Conservation (phyloP, 2,888 invertebrate genomes). For the Sinelater perroti region DNA sequence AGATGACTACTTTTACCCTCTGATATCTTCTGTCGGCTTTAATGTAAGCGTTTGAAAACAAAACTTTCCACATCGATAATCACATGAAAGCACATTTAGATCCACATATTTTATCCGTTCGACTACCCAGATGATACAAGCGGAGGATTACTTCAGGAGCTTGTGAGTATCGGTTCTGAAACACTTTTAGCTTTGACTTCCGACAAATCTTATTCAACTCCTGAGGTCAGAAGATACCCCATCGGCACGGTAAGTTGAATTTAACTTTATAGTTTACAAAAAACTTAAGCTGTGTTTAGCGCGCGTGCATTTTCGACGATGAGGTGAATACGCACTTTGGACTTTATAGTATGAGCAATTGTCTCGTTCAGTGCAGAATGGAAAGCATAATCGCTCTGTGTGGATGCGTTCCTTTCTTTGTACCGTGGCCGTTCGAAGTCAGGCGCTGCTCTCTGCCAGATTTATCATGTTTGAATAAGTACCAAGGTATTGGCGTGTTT, state of each 20-base stretch:
- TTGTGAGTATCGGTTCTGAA: constrained; percentile 8
- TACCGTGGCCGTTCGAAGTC: neutral
- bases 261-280: too few relatives aligned
- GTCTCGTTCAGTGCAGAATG: constrained; percentile 25
- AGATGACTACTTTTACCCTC: constrained; percentile 24
- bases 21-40: constrained; percentile 16
- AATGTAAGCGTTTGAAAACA: constrained; percentile 15
- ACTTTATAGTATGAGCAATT: constrained; percentile 27
- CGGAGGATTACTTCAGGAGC: constrained; percentile 13
- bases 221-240: constrained; percentile 17
- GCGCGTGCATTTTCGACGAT: constrained; percentile 16
- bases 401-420: constrained; percentile 19
- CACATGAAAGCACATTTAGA: constrained; percentile 8
- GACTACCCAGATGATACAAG: constrained; percentile 24
- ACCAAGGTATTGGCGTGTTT: constrained; percentile 10
- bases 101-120: constrained; percentile 24
- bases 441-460: constrained; percentile 12
- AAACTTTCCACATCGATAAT: neutral
- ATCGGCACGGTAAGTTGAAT: constrained; percentile 10
- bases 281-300: constrained; percentile 15
- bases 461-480: constrained; percentile 22
- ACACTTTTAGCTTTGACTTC: constrained; percentile 14
- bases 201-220: constrained; percentile 8
- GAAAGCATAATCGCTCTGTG: constrained; percentile 22
- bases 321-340: constrained; percentile 17